Base-by-base conservation (phyloP, 2,888 invertebrate genomes). In the Leptopilina myrica region DNA sequence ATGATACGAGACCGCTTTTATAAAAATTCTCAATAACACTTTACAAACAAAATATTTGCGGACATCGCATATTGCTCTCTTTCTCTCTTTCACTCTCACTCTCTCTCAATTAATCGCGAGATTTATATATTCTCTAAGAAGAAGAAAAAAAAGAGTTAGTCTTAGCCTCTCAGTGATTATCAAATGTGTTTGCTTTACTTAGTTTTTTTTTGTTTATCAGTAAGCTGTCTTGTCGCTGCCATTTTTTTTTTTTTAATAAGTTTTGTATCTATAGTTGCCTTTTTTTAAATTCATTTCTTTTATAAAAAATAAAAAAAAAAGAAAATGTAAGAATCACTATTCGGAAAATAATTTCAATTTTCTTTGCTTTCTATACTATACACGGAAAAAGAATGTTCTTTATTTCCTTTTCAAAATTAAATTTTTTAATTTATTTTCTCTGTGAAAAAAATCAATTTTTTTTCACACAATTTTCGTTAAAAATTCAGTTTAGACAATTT, bases 131-230 rank as follows among this genome's bases (percentile, higher is more conserved):
- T 49, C 79, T 65, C 67, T 81, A 79, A 76, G 79, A 79, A 82
- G 73, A 79, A 89, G 89, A 81, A 86, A 89, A 89, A 89, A 87
- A 89, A 86, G 90, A 89, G 91, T 91, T 91, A 91, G 91, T 91
- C 91, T 91, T 91, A 91, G 90, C 89, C 91, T 91, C 91, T 91
- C 91, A 90, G 88, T 91, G 91, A 91, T 91, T 91, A 91, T 91
- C 91, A 91, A 91, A 89, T 89, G 89, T 90, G 86, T 89, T 88
- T 89, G 86, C 87, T 85, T 86, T 85, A 84, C 86, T 86, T 85
- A 84, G 86, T 85, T 84, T 85, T 86, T 86, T 82, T 76, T 84
- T 83, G 83, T 79, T 85, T 83, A 84, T 82, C 62, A 78, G 76
- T 78, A 76, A 78, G 76, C 79, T 79, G 79, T 77, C 77, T 83